A percentile compares a stretch with the other conserved stretches of the same genome.
Conservation (phyloP, 2,888 invertebrate genomes). For the Orthonychiurus folsomi region DNA sequence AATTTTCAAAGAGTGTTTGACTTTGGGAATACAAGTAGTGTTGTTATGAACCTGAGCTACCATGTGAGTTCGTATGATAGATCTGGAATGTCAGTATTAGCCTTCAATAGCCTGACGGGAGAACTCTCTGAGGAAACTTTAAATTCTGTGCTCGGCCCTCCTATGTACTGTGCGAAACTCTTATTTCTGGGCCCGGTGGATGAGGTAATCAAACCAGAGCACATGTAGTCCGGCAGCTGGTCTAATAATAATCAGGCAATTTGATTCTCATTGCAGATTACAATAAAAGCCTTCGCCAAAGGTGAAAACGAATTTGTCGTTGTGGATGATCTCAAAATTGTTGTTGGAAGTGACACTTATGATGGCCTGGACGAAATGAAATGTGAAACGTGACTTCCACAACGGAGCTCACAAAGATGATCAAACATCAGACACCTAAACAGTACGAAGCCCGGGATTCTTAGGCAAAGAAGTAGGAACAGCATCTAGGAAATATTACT, state of each 20-base stretch:
- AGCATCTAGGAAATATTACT: no score
- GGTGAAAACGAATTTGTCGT: not conserved
- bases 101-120: not conserved
- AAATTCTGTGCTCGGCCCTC: not conserved
- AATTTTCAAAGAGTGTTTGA: not conserved
- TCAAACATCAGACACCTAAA: no score
- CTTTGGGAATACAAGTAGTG: not conserved
- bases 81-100: not conserved
- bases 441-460: no score
- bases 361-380: not conserved
- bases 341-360: not conserved
- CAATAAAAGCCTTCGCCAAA: not conserved
- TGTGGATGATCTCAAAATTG: not conserved
- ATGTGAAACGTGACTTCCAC: constrained; percentile 1
- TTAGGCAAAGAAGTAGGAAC: no score
- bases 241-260: not conserved
- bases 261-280: constrained; percentile 2
- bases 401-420: no score
- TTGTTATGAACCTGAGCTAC: not conserved
- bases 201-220: constrained; percentile 16
- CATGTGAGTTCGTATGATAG: not conserved
- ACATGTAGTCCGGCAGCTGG: no score
- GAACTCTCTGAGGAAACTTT: not conserved
- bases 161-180: constrained; percentile 26
- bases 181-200: constrained; percentile 32